Evolutionary conservation across 2,113 vertebrate species (phyloP).

Genomic region (Lathamus discolor): DNA sequence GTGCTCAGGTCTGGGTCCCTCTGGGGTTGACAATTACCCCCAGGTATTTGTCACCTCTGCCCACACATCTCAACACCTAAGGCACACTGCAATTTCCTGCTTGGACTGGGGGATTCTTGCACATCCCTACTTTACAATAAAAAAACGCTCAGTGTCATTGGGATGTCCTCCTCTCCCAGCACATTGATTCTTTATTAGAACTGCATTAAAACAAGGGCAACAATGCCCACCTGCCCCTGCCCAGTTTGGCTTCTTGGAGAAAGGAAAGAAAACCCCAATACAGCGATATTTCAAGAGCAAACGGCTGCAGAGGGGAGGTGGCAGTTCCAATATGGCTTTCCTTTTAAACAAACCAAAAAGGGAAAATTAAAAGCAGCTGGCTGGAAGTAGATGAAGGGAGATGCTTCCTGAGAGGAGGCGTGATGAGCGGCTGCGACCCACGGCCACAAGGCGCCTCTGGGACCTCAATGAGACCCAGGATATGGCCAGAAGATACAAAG

Average conservation of each 20-base stretch:
- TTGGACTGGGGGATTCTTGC: neutral
- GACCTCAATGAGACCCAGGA: neutral
- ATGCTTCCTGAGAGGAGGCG: neutral
- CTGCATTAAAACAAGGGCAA: neutral
- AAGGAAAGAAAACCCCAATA: neutral
- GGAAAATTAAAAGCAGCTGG: slow-evolving; percentile 46
- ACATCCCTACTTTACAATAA: neutral
- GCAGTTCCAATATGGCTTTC: neutral
- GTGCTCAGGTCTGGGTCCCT: neutral
- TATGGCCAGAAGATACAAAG: neutral
- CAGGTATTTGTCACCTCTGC: neutral
- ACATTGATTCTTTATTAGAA: neutral
- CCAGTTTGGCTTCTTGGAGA: neutral
- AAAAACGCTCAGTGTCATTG: neutral
- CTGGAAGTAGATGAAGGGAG: slow-evolving; percentile 22
- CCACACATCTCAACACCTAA: neutral
- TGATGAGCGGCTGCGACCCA: neutral
- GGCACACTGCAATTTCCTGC: neutral
- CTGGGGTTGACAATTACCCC: neutral
- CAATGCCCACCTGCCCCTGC: fast-evolving
- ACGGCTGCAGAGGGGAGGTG: neutral
- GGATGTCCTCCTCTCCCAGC: neutral
- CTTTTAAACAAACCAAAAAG: slow-evolving; percentile 33
- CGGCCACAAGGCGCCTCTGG: fast-evolving
- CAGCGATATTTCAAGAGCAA: slow-evolving; percentile 4